Conservation (phyloP, 2,888 invertebrate species). For the Phymatocera aterrima region DNA sequence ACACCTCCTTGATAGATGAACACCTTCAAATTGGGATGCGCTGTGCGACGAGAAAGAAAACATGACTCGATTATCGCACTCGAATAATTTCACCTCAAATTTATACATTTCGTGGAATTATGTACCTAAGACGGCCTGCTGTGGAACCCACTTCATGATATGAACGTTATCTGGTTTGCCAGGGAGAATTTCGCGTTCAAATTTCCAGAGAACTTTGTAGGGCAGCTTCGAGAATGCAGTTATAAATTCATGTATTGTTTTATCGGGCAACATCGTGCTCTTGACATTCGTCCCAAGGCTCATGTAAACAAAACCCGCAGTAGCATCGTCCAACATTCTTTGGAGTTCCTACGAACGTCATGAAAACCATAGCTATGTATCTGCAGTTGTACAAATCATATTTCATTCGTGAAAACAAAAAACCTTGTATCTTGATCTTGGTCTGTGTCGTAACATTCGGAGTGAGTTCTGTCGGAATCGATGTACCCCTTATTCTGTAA, state of each 20-base stretch:
- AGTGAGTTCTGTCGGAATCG: not conserved
- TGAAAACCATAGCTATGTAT: not conserved
- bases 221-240: constrained; percentile 72
- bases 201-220: constrained; percentile 76
- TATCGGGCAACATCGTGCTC: constrained; percentile 72
- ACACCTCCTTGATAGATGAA: constrained; percentile 62
- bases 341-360: constrained; percentile 65
- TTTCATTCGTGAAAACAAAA: not conserved
- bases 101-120: not conserved
- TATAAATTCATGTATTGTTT: constrained; percentile 71
- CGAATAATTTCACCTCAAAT: not conserved
- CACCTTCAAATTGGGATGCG: constrained; percentile 61
- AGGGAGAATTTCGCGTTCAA: constrained; percentile 71
- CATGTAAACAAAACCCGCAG: constrained; percentile 75
- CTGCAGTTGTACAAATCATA: not conserved
- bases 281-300: constrained; percentile 76
- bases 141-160: constrained; percentile 74
- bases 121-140: constrained; percentile 72
- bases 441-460: not conserved
- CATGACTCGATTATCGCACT: too few relatives aligned
- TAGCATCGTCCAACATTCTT: constrained; percentile 72
- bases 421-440: not conserved
- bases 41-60: constrained; percentile 47
- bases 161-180: constrained; percentile 74
- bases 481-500: not conserved